Percentiles rank a stretch among this genome's conserved stretches.
Evolutionary conservation across 1,140 invertebrate species (phyloP).

Genomic region (Periplaneta americana): DNA sequence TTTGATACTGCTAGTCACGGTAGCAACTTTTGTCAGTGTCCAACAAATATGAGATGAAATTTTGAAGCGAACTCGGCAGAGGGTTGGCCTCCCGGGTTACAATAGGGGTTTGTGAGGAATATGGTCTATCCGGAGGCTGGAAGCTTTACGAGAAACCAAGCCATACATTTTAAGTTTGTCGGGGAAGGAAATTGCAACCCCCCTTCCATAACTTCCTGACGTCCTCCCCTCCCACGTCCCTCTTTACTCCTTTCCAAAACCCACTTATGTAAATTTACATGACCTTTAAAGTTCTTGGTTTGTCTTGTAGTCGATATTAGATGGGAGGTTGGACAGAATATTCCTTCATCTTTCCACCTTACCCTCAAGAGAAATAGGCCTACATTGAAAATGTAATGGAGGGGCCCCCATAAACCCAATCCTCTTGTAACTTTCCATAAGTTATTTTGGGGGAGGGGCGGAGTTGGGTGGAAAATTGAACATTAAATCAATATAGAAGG

Average conservation of each 20-base stretch:
- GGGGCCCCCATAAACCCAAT: neutral
- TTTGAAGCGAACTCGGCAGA: neutral
- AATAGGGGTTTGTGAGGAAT: neutral
- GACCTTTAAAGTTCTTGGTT: neutral
- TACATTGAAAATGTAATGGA: neutral
- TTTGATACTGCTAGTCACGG: slow-evolving; percentile 2
- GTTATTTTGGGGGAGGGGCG: no score
- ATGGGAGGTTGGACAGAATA: neutral
- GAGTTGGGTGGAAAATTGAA: neutral
- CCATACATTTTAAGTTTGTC: neutral
- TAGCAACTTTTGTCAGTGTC: slow-evolving; percentile 4
- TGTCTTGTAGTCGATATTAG: neutral
- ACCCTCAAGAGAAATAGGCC: neutral
- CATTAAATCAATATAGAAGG: neutral
- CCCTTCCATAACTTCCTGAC: neutral
- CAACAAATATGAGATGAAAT: slow-evolving; percentile 11
- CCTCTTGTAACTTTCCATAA: neutral
- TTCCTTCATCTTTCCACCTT: neutral
- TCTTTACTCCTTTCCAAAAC: neutral
- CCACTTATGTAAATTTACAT: neutral
- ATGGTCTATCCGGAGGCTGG: slow-evolving; percentile 2
- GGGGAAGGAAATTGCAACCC: neutral
- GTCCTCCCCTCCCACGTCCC: neutral
- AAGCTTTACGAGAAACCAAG: neutral
- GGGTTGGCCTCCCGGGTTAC: neutral